phyloP scores from a whole-genome alignment of 2,797 vertebrate genomes.

The Brachyalestes nurse region DNA sequence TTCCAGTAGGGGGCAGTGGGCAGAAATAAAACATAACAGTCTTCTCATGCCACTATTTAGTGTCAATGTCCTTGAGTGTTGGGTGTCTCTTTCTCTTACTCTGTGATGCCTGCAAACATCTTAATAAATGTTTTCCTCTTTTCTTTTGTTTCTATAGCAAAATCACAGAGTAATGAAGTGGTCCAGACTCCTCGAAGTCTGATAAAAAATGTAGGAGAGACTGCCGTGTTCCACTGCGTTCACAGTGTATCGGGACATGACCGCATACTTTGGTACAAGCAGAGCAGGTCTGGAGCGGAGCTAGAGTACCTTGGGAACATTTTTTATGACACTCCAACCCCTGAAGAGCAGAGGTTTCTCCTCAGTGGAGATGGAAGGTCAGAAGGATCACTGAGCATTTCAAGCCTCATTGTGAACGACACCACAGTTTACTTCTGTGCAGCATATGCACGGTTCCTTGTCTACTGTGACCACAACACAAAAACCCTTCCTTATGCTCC shows the following conservation, averaged over 20 bases:
- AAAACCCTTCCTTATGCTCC: constrained; percentile 13
- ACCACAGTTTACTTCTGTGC: constrained; percentile 37
- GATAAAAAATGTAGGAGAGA: neutral
- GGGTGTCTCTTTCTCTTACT: neutral
- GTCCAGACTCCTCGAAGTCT: constrained; percentile 7
- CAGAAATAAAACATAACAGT: neutral
- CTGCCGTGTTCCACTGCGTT: neutral
- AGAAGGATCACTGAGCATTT: constrained; percentile 1
- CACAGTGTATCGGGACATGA: neutral
- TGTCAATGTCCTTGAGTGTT: neutral
- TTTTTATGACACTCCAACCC: neutral
- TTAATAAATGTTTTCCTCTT: neutral
- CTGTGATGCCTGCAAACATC: neutral
- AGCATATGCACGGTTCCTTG: constrained; percentile 18
- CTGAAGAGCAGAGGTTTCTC: neutral
- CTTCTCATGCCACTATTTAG: neutral
- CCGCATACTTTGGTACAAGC: constrained; percentile 66
- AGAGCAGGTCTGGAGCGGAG: constrained; percentile 9
- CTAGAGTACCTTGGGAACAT: constrained; percentile 29
- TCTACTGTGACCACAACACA: constrained; percentile 15
- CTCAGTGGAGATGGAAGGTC: constrained; percentile 19
- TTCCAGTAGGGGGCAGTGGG: constrained; percentile 8
- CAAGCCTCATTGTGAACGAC: constrained; percentile 35
- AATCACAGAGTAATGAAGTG: neutral
- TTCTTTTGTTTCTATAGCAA: neutral